A percentile compares a stretch with the other conserved stretches of the same genome.
Conservation (phyloP, 2,113 vertebrate species). For the Leucopternis melanops region DNA sequence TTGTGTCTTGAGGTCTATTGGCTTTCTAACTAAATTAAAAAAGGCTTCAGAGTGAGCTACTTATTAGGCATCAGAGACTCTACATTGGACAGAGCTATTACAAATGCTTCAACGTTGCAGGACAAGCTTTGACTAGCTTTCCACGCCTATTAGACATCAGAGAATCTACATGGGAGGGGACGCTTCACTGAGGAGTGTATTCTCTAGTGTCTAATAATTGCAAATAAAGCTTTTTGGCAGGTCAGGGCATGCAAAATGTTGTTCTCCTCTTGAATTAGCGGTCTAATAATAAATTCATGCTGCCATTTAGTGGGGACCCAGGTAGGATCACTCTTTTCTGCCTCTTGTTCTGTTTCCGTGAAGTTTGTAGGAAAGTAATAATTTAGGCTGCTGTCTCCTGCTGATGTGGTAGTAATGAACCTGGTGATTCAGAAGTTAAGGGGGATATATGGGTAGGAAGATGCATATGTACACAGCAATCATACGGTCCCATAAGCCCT, state of each 20-base stretch:
- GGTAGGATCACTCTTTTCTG: neutral
- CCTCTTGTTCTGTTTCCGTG: neutral
- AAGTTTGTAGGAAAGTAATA: neutral
- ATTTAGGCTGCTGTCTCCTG: neutral
- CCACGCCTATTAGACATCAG: neutral
- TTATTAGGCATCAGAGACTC: neutral
- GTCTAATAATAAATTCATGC: neutral
- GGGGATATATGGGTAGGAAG: neutral
- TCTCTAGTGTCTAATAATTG: neutral
- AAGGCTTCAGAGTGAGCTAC: neutral
- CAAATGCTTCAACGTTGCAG: neutral
- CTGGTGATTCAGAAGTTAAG: neutral
- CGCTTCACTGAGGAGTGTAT: neutral
- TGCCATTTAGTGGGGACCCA: neutral
- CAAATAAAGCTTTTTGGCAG: neutral
- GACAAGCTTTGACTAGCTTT: neutral
- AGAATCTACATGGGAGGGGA: neutral
- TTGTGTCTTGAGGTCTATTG: neutral
- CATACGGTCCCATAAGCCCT: too few species aligned
- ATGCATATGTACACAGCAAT: accelerated
- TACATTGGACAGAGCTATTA: neutral
- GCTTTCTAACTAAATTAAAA: neutral
- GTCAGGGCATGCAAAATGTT: neutral
- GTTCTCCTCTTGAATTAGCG: neutral
- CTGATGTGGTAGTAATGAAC: neutral